A percentile compares a stretch with the other conserved stretches of the same genome.
These are phyloP conservation scores for Heliconius erato DNA, from an alignment of 2,888 invertebrate genomes.

Conservation along the genomic window DNA sequence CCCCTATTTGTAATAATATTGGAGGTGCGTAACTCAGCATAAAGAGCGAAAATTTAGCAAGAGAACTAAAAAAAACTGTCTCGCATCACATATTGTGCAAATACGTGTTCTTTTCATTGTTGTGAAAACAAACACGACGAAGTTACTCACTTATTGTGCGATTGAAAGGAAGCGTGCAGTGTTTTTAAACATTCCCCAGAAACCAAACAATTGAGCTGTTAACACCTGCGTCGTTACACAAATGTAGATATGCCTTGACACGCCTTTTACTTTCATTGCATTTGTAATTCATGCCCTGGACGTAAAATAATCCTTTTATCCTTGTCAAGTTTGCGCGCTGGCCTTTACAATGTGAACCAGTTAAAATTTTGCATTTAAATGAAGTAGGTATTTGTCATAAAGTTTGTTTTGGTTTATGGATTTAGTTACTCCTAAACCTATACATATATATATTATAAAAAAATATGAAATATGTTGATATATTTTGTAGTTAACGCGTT, in stretches of 20 bases:
- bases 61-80: background rate
- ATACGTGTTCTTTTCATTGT: slow-evolving; percentile 50
- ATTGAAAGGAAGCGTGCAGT: slow-evolving; percentile 53
- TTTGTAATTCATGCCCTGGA: slow-evolving; percentile 33
- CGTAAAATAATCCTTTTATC: slow-evolving; percentile 38
- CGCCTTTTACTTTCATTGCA: slow-evolving; percentile 47
- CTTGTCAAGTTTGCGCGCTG: slow-evolving; percentile 22
- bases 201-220: slow-evolving; percentile 62
- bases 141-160: slow-evolving; percentile 49
- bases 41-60: background rate
- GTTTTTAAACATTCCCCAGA: slow-evolving; percentile 54
- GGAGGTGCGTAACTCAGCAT: no score
- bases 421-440: background rate
- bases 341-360: slow-evolving; percentile 23
- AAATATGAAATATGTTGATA: no score
- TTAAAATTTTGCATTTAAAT: slow-evolving; percentile 22
- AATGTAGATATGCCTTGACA: slow-evolving; percentile 38
- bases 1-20: background rate
- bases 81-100: slow-evolving; percentile 27
- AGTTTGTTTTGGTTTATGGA: background rate
- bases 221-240: slow-evolving; percentile 60
- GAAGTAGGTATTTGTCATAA: background rate
- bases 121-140: slow-evolving; percentile 50
- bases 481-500: no score
- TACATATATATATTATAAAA: no score